Conservation (phyloP, 2,797 vertebrate genomes). For the Urocyon cinereoargenteus region DNA sequence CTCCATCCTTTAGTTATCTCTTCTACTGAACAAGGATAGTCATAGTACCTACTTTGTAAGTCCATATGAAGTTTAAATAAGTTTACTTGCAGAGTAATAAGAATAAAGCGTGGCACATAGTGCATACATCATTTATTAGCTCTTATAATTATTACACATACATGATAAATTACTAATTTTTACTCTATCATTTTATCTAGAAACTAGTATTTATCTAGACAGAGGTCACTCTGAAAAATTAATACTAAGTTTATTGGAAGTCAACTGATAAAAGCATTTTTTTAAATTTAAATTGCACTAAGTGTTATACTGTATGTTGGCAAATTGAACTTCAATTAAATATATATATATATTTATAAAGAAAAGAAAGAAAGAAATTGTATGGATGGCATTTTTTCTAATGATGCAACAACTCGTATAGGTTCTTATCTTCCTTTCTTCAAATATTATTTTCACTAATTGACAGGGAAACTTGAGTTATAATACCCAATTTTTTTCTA, state of each 20-base stretch:
- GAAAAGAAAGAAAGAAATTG: not conserved
- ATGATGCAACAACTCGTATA: not conserved
- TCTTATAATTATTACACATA: not conserved
- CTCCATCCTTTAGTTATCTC: not conserved
- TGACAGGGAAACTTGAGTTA: constrained; percentile 27
- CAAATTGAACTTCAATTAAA: no score
- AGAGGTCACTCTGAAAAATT: not conserved
- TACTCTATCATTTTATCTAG: not conserved
- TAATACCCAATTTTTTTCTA: constrained; percentile 23
- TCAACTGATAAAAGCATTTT: not conserved
- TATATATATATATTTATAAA: no score
- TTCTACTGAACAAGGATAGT: not conserved
- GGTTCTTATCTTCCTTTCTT: not conserved
- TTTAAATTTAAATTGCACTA: not conserved
- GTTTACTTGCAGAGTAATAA: not conserved
- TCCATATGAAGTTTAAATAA: not conserved
- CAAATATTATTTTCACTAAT: constrained; percentile 23
- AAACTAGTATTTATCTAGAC: not conserved
- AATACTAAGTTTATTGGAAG: not conserved
- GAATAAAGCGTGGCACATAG: not conserved
- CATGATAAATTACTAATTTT: not conserved
- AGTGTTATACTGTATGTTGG: no score
- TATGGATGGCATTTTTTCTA: not conserved
- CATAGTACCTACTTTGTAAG: not conserved
- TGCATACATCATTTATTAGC: not conserved